Evolutionary conservation across 2,888 invertebrate species (phyloP), one percentile per base, ranked within the genome.

Genomic region (Dicycla oo): DNA sequence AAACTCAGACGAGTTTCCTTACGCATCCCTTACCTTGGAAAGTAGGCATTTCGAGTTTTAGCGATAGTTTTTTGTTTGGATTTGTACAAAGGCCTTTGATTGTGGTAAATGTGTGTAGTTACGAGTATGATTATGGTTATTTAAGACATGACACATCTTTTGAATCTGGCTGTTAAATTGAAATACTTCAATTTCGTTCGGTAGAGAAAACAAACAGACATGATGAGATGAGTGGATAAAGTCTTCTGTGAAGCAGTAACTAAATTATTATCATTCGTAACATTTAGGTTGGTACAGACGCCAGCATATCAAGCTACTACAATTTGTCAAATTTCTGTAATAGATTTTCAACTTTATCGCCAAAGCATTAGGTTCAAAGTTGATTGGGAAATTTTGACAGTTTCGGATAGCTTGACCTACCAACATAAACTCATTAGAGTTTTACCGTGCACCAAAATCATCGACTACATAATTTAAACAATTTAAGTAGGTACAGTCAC

Each of bases 1-100:
- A 88, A 88, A 87, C 86, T 87, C 78, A 75, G 26, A 82, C 68
- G 85, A 78, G 73, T 65, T n/a, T 78, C 69, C 63, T 80, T 53
- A 30, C 20, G 38, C n/a, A n/a, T 20, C 75, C 80, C 73, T 23
- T 87, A 88, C 87, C 51, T 71, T 38, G 47, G 53, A 11, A 53
- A 18, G 3, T 20, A 20, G 18, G 38, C 0, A 13, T 8, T n/a
- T 38, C 38, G 13, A 60, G 54, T 56, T 73, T 63, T 72, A 13
- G n/a, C 11, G 7, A 43, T 15, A 15, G 2, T 11, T 15, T 30
- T 23, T 23, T 51, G 49, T 23, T 69, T 51, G 23, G 15, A 23
- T 23, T 69, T 30, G 0, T n/a, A 23, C 3, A 3, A 43, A 51
- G 23, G 40, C 69, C 3, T 69, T 69, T 43, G 69, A 23, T 6